Percentiles rank a stretch among this genome's conserved stretches.
phyloP scores from a whole-genome alignment of 2,797 vertebrate genomes.

The Lagodon rhomboides region DNA sequence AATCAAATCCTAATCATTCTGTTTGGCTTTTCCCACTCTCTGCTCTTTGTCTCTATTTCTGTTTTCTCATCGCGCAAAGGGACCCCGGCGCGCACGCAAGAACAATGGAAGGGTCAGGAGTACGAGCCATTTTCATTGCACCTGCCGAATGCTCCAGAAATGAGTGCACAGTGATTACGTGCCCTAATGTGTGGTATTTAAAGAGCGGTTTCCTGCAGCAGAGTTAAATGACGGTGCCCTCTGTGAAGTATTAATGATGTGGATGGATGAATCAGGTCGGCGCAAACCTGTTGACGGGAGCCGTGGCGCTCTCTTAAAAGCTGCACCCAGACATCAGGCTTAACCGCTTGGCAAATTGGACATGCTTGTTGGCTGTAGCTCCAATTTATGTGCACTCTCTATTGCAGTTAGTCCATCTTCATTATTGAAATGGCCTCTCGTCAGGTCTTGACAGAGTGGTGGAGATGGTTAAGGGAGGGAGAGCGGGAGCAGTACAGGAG shows the following conservation, averaged over 20 bases:
- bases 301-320: constrained; percentile 70
- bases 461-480: constrained; percentile 64
- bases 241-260: constrained; percentile 83
- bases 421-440: constrained; percentile 83
- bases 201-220: constrained; percentile 75
- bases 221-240: constrained; percentile 80
- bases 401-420: constrained; percentile 85
- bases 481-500: constrained; percentile 46
- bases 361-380: constrained; percentile 83
- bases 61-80: constrained; percentile 56
- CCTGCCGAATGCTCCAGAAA: constrained; percentile 74
- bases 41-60: constrained; percentile 78
- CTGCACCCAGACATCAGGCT: constrained; percentile 78
- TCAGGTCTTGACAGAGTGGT: constrained; percentile 77
- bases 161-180: constrained; percentile 74
- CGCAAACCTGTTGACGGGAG: constrained; percentile 73
- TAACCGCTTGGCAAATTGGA: constrained; percentile 85
- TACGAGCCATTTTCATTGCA: constrained; percentile 72
- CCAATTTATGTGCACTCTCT: constrained; percentile 83
- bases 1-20: constrained; percentile 79
- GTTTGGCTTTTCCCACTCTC: constrained; percentile 67
- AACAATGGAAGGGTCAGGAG: constrained; percentile 76
- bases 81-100: constrained; percentile 43
- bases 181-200: constrained; percentile 76
- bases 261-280: constrained; percentile 79